Base-by-base conservation (phyloP, 2,888 invertebrate species). In the Lissonota sp. region DNA sequence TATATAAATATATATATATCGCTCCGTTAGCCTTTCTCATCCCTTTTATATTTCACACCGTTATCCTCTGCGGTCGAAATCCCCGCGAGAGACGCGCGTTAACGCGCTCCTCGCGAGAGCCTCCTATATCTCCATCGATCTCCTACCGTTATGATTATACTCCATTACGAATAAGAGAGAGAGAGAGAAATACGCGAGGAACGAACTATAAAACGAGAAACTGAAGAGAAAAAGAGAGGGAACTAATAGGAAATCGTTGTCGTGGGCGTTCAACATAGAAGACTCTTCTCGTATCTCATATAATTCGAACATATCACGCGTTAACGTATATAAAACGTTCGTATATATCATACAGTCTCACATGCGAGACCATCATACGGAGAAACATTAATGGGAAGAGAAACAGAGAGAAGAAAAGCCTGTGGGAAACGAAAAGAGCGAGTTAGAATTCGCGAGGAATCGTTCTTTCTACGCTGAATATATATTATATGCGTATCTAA, bases 131-230 rank as follows among this genome's bases (percentile, higher is more conserved):
- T 64, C 63, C 67, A 73, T 80, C 76, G 76, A 80, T 80, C 76
- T 80, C 80, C 80, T 77, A 77, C 80, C 80, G 80, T 77, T 76
- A 80, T 77, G 80, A 80, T 80, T 77, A 72, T 26, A 49, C 67
- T 73, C 76, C 72, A 80, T 80, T 77, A 80, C 72, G 67, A 72
- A 42, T 71, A 8, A 55, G 58, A 72, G 58, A 46, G 58, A 46
- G 0, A 44, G 16, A 55, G 49, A 44, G 57, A 69, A 26, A 26
- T 26, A 3, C 26, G 26, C 26, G 26, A 26, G 26, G 1, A 14
- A 16, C 26, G 51, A 62, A 58, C 49, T 16, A 71, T 40, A 64
- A 73, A 64, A 64, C 37, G 39, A 55, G 51, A 53, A 57, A 75
- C 44, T 16, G 40, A 57, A 55, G 71, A 57, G 57, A 40, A 63